phyloP scores from a whole-genome alignment of 2,113 vertebrate genomes.

The Chrysochloris asiatica region DNA sequence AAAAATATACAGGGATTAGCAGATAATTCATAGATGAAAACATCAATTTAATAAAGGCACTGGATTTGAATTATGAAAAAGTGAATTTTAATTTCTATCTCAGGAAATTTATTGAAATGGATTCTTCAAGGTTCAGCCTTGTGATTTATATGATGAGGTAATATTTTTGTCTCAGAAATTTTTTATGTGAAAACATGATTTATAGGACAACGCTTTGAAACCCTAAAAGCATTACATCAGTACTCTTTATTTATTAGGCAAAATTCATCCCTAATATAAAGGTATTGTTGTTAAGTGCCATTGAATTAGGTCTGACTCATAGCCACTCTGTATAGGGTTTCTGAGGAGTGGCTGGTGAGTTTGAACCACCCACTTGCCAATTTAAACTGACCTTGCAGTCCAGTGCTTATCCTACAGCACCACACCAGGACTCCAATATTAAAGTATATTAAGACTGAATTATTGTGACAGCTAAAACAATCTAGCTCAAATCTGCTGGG shows the following conservation, averaged over 20 bases:
- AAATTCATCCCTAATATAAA: not conserved
- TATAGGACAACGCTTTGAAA: not conserved
- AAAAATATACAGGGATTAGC: not conserved
- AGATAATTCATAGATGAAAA: not conserved
- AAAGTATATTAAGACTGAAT: not conserved
- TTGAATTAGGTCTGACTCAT: no score
- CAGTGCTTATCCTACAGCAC: no score
- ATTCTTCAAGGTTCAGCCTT: not conserved
- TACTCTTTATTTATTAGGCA: not conserved
- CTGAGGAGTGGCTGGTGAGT: no score
- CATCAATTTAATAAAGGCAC: not conserved
- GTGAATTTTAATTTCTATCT: not conserved
- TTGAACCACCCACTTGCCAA: no score
- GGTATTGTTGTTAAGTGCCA: no score
- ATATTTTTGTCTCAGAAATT: not conserved
- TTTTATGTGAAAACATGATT: not conserved
- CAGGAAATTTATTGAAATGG: slow-evolving; percentile 5
- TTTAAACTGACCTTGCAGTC: no score
- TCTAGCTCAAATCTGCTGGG: not conserved
- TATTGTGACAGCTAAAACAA: not conserved
- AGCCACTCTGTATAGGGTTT: no score
- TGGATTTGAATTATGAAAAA: not conserved
- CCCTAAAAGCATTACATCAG: not conserved
- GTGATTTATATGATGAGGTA: not conserved
- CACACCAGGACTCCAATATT: no score